Conservation (phyloP, 2,797 vertebrate species). For the Brachymystax lenok region DNA sequence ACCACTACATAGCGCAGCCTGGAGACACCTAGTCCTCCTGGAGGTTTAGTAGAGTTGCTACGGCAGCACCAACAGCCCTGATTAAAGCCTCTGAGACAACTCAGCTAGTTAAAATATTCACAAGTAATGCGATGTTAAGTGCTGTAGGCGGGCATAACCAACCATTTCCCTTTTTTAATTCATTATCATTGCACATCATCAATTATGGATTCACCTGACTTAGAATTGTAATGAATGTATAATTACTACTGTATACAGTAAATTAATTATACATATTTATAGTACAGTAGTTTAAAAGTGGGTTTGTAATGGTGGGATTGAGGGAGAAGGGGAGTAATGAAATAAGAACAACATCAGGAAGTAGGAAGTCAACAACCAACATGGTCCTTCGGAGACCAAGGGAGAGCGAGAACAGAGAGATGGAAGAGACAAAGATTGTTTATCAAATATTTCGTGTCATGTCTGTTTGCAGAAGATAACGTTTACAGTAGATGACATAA, state of each 20-base stretch:
- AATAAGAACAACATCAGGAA: not conserved
- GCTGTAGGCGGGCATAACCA: conserved; percentile 57
- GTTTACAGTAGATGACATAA: conserved; percentile 16
- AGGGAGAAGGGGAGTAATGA: not conserved
- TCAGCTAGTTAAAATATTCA: conserved; percentile 37
- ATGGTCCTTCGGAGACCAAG: not conserved
- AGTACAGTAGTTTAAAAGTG: not conserved
- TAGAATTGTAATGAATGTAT: conserved; percentile 54
- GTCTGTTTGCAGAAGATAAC: conserved; percentile 1
- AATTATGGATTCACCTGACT: conserved; percentile 73
- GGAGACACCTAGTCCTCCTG: conserved; percentile 56
- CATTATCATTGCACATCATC: conserved; percentile 69
- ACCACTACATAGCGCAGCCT: conserved; percentile 37
- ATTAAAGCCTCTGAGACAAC: conserved; percentile 52
- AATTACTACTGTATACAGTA: conserved; percentile 47
- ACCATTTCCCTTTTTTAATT: conserved; percentile 64
- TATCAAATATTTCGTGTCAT: conserved; percentile 10
- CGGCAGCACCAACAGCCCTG: conserved; percentile 54
- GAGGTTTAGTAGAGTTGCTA: conserved; percentile 53
- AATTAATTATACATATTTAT: conserved; percentile 51
- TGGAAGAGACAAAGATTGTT: not conserved
- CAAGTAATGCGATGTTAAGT: conserved; percentile 48
- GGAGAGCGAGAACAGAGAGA: not conserved
- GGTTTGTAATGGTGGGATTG: not conserved
- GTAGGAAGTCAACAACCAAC: not conserved